Evolutionary conservation across 2,797 vertebrate species (phyloP).

Genomic region (Smutsia temminckii): DNA sequence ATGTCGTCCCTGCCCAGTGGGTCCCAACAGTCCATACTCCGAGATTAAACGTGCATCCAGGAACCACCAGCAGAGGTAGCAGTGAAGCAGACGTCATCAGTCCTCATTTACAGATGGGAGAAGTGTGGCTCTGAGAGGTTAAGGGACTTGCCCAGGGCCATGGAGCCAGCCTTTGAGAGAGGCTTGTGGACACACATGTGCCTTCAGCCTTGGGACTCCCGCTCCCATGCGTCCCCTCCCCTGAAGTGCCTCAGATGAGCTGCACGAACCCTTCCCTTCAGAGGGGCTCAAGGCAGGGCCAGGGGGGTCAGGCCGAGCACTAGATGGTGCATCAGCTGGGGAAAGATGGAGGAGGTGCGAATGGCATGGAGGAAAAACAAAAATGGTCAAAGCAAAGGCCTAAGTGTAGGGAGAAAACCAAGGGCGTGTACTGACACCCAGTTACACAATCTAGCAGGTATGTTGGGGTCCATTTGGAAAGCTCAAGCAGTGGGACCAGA

Average conservation of each 20-base stretch:
- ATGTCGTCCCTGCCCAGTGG: background rate
- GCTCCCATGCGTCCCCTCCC: background rate
- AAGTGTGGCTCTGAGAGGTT: background rate
- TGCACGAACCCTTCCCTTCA: no score
- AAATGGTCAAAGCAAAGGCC: background rate
- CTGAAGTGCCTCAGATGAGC: background rate
- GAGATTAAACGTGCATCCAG: rapidly evolving
- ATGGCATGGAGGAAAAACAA: rapidly evolving
- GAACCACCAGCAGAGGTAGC: background rate
- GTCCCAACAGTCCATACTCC: background rate
- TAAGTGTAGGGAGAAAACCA: background rate
- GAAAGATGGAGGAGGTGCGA: background rate
- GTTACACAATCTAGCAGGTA: rapidly evolving
- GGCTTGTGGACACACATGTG: no score
- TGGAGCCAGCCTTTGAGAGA: background rate
- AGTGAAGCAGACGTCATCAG: no score
- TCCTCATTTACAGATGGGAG: no score
- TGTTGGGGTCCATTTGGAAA: background rate
- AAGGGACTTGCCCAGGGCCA: background rate
- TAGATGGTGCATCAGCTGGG: background rate
- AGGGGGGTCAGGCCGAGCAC: background rate
- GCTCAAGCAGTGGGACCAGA: no score
- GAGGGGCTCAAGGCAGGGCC: background rate
- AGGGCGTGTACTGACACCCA: background rate
- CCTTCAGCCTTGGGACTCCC: background rate